These are phyloP conservation scores for Ostrea denselamellosa DNA, from an alignment of 1,140 invertebrate species.

Conservation along the genomic window DNA sequence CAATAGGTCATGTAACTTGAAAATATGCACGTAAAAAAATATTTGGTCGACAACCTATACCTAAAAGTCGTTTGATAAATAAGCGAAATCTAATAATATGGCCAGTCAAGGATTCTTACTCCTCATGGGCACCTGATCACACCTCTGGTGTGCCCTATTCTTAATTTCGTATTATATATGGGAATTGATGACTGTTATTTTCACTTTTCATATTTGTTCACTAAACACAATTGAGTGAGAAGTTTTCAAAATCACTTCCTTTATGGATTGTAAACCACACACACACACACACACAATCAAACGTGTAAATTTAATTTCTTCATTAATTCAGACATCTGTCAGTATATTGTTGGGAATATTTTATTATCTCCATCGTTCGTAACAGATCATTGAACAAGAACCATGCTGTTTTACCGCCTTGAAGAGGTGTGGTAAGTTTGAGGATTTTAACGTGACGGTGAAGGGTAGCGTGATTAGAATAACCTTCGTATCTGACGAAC, in stretches of 20 bases:
- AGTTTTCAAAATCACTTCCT: not conserved
- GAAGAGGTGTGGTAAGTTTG: not conserved
- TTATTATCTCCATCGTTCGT: not conserved
- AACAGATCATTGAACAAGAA: not conserved
- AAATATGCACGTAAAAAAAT: too few relatives aligned
- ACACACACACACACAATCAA: not conserved
- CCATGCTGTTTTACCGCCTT: not conserved
- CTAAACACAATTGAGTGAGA: not conserved
- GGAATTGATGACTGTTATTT: too few relatives aligned
- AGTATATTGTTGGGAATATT: not conserved
- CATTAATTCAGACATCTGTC: not conserved
- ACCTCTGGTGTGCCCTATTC: too few relatives aligned
- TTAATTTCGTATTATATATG: too few relatives aligned
- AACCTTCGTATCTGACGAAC: not conserved
- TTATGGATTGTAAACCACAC: not conserved
- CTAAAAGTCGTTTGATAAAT: too few relatives aligned
- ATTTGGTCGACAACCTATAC: too few relatives aligned
- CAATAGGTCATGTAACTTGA: too few relatives aligned
- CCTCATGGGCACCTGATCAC: too few relatives aligned
- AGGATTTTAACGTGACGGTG: not conserved
- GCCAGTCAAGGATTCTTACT: too few relatives aligned
- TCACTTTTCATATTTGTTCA: not conserved
- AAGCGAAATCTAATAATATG: too few relatives aligned
- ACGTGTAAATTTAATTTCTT: not conserved
- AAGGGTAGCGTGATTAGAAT: not conserved